A percentile compares a stretch with the other conserved stretches of the same genome.
Conservation (phyloP, 2,797 vertebrate genomes). For the Semaprochilodus insignis region DNA sequence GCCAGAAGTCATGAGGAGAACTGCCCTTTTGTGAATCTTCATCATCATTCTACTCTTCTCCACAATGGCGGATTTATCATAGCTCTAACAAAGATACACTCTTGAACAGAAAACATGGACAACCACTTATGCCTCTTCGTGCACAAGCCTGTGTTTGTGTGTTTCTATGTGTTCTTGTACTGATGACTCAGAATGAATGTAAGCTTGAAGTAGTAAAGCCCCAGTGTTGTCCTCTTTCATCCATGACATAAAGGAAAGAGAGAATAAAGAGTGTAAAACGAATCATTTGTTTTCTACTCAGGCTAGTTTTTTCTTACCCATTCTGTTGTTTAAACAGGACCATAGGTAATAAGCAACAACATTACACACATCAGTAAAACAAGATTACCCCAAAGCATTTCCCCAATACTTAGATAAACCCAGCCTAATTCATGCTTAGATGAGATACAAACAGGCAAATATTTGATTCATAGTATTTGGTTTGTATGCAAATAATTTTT, state of each 20-base stretch:
- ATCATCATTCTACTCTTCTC: not conserved
- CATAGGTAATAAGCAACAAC: not conserved
- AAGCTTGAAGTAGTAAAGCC: conserved; percentile 5
- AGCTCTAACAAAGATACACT: not conserved
- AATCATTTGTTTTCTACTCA: conserved; percentile 1
- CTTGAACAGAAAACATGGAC: conserved; percentile 1
- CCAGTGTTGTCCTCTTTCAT: conserved; percentile 1
- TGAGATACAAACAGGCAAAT: too few species aligned
- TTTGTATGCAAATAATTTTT: too few species aligned
- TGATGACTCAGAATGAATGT: conserved; percentile 14
- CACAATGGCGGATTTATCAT: conserved; percentile 3
- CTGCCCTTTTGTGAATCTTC: not conserved
- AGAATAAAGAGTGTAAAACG: not conserved
- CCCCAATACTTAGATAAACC: too few species aligned
- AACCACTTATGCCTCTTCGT: not conserved
- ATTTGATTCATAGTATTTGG: too few species aligned
- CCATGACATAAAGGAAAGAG: not conserved
- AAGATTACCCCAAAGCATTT: not conserved
- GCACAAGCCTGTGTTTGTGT: not conserved
- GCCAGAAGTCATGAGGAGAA: conserved; percentile 5
- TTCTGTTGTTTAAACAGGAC: not conserved
- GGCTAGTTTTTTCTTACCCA: conserved; percentile 4
- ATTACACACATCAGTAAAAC: not conserved
- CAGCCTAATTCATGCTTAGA: too few species aligned
- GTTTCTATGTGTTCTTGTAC: conserved; percentile 1